Evolutionary conservation across 1,140 invertebrate genomes (phyloP), one percentile per base, ranked within the genome.

Genomic region (Colletes latitarsis): DNA sequence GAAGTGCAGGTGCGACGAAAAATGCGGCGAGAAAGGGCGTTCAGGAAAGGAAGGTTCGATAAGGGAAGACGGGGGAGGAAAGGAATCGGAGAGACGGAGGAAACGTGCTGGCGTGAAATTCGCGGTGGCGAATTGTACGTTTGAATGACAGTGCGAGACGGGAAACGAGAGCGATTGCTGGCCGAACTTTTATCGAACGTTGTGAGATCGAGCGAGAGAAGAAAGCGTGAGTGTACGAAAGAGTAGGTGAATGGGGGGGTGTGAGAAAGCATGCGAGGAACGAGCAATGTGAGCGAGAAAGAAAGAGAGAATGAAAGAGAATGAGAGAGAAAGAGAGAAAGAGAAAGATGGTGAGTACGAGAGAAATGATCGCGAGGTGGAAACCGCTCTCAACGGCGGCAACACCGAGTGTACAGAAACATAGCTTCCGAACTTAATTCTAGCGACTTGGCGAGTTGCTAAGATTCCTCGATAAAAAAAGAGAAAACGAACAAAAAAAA

Each of bases 381-480:
- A 80, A 82, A 73, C 64, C 30, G 46, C 73, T 83, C 82, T 82
- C 57, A 73, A 81, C 62, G 63, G 57, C 74, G 78, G 71, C 30
- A 63, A 77, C 78, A 76, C 77, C 74, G 74, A 81, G 80, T 87
- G 78, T 88, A 88, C 86, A 84, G 86, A 87, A 87, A 87, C 76
- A 66, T 88, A 84, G 85, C 85, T 88, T 88, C 69, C 85, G 76
- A 79, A 87, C 82, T 87, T 82, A 87, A 88, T 87, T 87, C 72
- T 83, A 74, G 78, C 79, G 77, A 85, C 83, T 88, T 90, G 85
- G 88, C 86, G 39, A 80, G 71, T 46, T 74, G 83, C 88, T 88
- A 88, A 83, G 69, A 66, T 81, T 87, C 81, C 83, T 88, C 88
- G 75, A 84, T 69, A 85, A 85, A 88, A 63, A 52, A 74, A 84